Evolutionary conservation across 2,113 vertebrate genomes (phyloP).

Genomic region (Mirza zaza): DNA sequence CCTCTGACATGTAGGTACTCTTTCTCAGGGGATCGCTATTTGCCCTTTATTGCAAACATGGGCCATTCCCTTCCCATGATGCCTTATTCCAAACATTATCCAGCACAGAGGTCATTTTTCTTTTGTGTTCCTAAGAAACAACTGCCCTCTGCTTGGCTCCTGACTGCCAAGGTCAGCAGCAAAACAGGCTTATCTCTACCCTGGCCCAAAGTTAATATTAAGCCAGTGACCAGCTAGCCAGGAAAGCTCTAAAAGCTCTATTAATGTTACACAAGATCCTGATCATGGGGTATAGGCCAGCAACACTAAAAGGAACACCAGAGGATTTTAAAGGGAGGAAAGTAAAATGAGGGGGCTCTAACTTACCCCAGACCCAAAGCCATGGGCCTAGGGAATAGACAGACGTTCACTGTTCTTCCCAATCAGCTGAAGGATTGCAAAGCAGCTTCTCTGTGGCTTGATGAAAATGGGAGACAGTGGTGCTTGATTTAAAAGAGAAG

Average conservation of each 20-base stretch:
- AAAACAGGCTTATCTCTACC: constrained; percentile 68
- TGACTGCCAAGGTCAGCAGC: constrained; percentile 58
- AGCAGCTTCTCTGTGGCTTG: neutral
- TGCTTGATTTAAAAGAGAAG: constrained; percentile 36
- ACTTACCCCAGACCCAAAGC: neutral
- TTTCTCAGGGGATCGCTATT: neutral
- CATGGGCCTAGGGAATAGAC: neutral
- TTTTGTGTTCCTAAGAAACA: constrained; percentile 37
- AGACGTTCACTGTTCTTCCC: neutral
- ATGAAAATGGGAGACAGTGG: neutral
- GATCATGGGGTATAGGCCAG: neutral
- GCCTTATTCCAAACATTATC: constrained; percentile 23
- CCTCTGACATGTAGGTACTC: neutral
- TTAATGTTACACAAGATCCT: constrained; percentile 40
- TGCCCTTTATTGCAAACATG: neutral
- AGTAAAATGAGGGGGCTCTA: neutral
- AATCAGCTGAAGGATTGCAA: neutral
- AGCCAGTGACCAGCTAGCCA: constrained; percentile 55
- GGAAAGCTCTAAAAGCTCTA: constrained; percentile 45
- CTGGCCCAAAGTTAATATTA: constrained; percentile 69
- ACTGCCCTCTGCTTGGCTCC: constrained; percentile 21
- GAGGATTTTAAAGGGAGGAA: neutral
- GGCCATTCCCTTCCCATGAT: neutral
- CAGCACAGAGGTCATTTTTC: neutral
- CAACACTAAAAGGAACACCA: neutral